A percentile compares a stretch with the other conserved stretches of the same genome.
These are phyloP conservation scores for Emydoidea blandingii DNA, from an alignment of 2,797 vertebrate species.

Conservation along the genomic window DNA sequence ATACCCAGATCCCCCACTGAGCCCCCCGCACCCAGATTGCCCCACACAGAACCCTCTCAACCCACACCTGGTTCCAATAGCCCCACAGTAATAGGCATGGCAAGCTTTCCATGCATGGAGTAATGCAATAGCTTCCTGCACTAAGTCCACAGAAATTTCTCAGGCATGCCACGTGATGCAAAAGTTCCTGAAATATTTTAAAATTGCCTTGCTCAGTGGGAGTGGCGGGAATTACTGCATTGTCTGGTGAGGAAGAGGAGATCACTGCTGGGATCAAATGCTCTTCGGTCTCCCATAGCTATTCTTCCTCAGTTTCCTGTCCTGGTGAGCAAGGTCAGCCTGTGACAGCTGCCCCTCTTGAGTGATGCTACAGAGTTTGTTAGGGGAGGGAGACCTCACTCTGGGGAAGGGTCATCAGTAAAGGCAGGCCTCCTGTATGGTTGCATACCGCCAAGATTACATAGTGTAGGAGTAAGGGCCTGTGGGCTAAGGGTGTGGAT, in stretches of 20 bases:
- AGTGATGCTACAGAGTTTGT: slow-evolving; percentile 32
- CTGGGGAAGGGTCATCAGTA: not conserved
- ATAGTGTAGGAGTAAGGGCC: too few species aligned
- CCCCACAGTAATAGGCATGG: not conserved
- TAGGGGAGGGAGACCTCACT: not conserved
- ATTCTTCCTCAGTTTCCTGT: slow-evolving; percentile 54
- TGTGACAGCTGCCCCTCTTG: slow-evolving; percentile 52
- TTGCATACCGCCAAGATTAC: not conserved
- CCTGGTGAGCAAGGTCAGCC: slow-evolving; percentile 3
- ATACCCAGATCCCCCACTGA: too few species aligned
- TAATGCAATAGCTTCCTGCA: slow-evolving; percentile 43
- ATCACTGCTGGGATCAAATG: slow-evolving; percentile 44
- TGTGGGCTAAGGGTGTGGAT: too few species aligned
- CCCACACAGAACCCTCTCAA: too few species aligned
- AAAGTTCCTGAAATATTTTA: slow-evolving; percentile 47
- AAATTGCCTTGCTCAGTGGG: not conserved
- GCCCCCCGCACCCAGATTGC: too few species aligned
- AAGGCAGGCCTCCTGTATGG: not conserved
- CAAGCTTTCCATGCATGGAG: slow-evolving; percentile 1
- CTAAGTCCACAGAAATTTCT: slow-evolving; percentile 53
- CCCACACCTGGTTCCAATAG: too few species aligned
- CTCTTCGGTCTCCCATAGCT: slow-evolving; percentile 39
- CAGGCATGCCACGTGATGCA: slow-evolving; percentile 35
- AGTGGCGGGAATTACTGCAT: too few species aligned
- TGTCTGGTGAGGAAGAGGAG: slow-evolving; percentile 30